A percentile compares a stretch with the other conserved stretches of the same genome.
phyloP scores from a whole-genome alignment of 37 sponge, comb jelly and placozoan species.

The Dysidea cf. avara region DNA sequence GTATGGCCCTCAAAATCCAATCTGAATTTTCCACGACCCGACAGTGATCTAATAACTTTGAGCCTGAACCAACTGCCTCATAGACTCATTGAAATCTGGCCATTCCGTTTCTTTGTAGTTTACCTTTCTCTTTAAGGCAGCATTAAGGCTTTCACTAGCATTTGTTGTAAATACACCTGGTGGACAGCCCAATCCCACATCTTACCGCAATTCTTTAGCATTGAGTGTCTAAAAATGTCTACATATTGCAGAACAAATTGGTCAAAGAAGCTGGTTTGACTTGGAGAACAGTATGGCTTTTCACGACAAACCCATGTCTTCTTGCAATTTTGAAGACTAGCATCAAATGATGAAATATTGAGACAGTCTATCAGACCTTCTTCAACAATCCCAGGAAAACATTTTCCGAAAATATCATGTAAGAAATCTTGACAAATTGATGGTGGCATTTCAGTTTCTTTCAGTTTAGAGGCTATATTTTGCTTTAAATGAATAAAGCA shows the following conservation, averaged over 20 bases:
- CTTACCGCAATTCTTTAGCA: conserved; percentile 10
- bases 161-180: conserved; percentile 21
- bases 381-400: not conserved
- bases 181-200: conserved; percentile 23
- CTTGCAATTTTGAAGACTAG: too few relatives aligned
- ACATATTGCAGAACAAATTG: not conserved
- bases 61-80: conserved; percentile 12
- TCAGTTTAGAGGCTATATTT: conserved; percentile 28
- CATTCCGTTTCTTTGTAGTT: conserved; percentile 17
- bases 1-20: too few relatives aligned
- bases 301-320: too few relatives aligned
- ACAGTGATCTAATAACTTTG: conserved; percentile 12
- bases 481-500: conserved; percentile 40
- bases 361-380: conserved; percentile 28
- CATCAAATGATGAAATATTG: too few relatives aligned
- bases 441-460: conserved; percentile 20
- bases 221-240: conserved; percentile 5
- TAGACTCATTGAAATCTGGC: not conserved
- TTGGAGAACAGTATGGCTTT: too few relatives aligned
- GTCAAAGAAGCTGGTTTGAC: too few relatives aligned
- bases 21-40: conserved; percentile 36
- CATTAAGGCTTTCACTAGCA: conserved; percentile 17
- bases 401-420: conserved; percentile 12
- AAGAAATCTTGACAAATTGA: too few relatives aligned
- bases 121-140: conserved; percentile 15